Percentiles rank a stretch among this genome's conserved stretches.
Evolutionary conservation across 2,797 vertebrate species (phyloP).

Genomic region (Pygocentrus nattereri): DNA sequence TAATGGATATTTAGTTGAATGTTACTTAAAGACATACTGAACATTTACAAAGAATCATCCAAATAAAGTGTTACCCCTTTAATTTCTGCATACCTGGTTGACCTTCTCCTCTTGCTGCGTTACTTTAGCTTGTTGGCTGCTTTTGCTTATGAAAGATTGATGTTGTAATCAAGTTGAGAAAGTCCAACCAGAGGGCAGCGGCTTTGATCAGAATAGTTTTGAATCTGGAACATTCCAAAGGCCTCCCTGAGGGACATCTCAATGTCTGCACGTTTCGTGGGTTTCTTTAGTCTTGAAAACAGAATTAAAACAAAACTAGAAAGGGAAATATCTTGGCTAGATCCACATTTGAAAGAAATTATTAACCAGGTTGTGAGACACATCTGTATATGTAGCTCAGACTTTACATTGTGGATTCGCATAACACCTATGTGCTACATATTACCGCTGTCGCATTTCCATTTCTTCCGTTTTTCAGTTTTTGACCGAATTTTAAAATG

Average conservation of each 20-base stretch:
- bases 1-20: too few species aligned
- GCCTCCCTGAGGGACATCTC: not conserved
- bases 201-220: not conserved
- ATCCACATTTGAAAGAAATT: not conserved
- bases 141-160: slow-evolving; percentile 5
- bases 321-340: not conserved
- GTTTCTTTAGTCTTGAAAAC: not conserved
- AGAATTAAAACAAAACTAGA: not conserved
- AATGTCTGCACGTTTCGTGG: not conserved
- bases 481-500: too few species aligned
- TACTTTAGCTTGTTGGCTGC: not conserved
- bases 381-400: too few species aligned
- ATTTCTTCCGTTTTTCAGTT: too few species aligned
- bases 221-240: not conserved
- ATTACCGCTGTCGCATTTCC: too few species aligned
- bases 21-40: too few species aligned
- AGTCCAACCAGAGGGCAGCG: not conserved
- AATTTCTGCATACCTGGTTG: too few species aligned
- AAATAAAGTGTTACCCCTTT: too few species aligned
- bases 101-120: too few species aligned
- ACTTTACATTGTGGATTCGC: too few species aligned
- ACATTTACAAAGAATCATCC: too few species aligned
- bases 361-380: not conserved
- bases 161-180: not conserved
- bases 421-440: too few species aligned